Conservation (phyloP, 2,113 vertebrate species). For the Mola mola region DNA sequence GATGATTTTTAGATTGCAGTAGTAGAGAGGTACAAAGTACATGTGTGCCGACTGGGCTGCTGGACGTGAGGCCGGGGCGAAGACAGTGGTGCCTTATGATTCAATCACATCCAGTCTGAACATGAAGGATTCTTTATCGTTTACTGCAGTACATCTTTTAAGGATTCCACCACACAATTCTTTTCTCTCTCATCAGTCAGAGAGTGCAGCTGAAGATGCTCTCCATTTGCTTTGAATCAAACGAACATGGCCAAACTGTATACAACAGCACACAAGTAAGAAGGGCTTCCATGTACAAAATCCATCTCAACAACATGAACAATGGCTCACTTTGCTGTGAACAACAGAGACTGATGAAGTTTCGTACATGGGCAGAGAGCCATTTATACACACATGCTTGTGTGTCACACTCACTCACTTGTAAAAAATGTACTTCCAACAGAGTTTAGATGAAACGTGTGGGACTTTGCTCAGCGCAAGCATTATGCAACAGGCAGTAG, state of each 20-base stretch:
- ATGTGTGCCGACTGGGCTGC: conserved; percentile 14
- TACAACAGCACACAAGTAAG: conserved; percentile 64
- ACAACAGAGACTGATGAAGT: conserved; percentile 36
- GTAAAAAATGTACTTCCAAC: conserved; percentile 41
- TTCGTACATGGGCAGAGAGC: conserved; percentile 26
- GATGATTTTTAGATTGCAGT: conserved; percentile 33
- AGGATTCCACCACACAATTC: neutral
- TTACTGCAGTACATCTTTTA: conserved; percentile 1
- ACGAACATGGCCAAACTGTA: conserved; percentile 51
- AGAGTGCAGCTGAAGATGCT: neutral
- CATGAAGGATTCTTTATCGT: conserved; percentile 9
- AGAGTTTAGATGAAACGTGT: conserved; percentile 40
- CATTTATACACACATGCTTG: conserved; percentile 37
- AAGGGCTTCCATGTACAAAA: conserved; percentile 79
- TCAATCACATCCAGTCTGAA: conserved; percentile 24
- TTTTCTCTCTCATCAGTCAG: neutral
- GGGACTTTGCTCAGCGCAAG: conserved; percentile 62
- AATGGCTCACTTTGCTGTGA: conserved; percentile 62
- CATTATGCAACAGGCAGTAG: conserved; percentile 56
- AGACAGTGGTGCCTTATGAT: neutral
- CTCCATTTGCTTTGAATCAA: conserved; percentile 41
- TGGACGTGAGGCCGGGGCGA: neutral
- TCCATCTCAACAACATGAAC: conserved; percentile 75
- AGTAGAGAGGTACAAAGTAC: conserved; percentile 43
- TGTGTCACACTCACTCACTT: conserved; percentile 32